Evolutionary conservation across 2,113 vertebrate genomes (phyloP), one percentile per base, ranked within the genome.

Genomic region (Motacilla tschutschensis): DNA sequence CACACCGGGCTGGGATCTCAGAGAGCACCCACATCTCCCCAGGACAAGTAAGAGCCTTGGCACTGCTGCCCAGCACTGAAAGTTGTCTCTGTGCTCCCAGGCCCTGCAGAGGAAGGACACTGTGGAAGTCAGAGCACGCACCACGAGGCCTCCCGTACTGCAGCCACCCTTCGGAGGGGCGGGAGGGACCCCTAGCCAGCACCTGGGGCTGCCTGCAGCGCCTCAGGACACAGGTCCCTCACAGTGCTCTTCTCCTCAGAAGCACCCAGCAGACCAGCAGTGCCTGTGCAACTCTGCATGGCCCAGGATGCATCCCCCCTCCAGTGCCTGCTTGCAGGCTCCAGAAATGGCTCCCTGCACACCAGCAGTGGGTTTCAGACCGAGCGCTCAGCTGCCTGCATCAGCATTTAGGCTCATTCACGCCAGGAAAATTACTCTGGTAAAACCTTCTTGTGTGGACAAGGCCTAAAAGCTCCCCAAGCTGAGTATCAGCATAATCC

Each of bases 31-130:
- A 8, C 9, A 12, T 25, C 65, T 73, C 57, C 29, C 44, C 58
- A 21, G 8, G 24, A 78, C 57, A 46, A 64, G 44, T 8, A 25
- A 48, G 50, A 38, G 24, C 51, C 43, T 41, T 55, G 1, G 1
- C 6, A 7, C 6, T 50, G 46, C 81, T 69, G 38, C 63, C 73
- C 74, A 64, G 53, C 29, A 13, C 60, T 77, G 47, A 36, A 82
- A 66, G 63, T 9, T 86, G 55, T 69, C 63, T 41, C 60, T 89
- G 31, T 88, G 71, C 77, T 76, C 63, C 59, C 74, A 55, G 83
- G 78, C 33, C 88, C 54, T 44, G 62, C 64, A 79, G 43, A 76
- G 60, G 81, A 86, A 73, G 66, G 70, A 75, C 43, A 64, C 50
- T 83, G 43, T 71, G 78, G 66, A 85, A 80, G 28, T 26, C 69